Base-by-base conservation (phyloP, 2,888 invertebrate genomes). In the Horisme vitalbata region DNA sequence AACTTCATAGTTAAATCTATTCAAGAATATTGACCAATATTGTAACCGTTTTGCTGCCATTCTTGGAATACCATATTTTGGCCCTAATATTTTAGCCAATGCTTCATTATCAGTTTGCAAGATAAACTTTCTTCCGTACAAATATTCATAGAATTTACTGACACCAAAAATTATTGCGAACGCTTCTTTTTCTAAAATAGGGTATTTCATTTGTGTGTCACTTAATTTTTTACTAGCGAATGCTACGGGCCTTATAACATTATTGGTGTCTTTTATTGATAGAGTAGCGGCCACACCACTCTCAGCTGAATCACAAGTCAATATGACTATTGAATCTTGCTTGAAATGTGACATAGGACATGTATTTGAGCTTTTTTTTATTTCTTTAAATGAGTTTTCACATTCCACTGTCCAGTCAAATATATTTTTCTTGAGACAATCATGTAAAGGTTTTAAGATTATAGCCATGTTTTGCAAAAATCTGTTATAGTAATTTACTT, bases 1-100 rank as follows among this genome's bases (percentile, higher is more conserved):
- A 4, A 62, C 37, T 32, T 31, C 46, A 31, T 59, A 58, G 20
- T 2, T 5, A 7, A 28, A 28, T 8, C 12, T 13, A 12, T 55
- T 54, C 2, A 63, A 33, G 35, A 61, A 63, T n/a, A 59, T 61
- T 2, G 58, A 46, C 34, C 52, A 63, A 31, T 63, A 55, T 26
- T 63, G 61, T 4, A 59, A 9, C 9, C 59, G 9, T 33, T 63
- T 69, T 0, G 70, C 68, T 7, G 71, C 64, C 63, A 71, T 65
- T 39, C 60, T 55, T 28, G 71, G 68, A 8, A 68, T 66, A 6
- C 61, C 45, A 44, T 68, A 68, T 7, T 49, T 63, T 0, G 65
- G 65, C 1, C 61, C 57, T 49, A 72, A 71, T 35, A 74, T 71
- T 46, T 62, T 45, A 0, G 50, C 52, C 13, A 65, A 27, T 1